Evolutionary conservation across 2,797 vertebrate genomes (phyloP).

Genomic region (Acropternis orthonyx): DNA sequence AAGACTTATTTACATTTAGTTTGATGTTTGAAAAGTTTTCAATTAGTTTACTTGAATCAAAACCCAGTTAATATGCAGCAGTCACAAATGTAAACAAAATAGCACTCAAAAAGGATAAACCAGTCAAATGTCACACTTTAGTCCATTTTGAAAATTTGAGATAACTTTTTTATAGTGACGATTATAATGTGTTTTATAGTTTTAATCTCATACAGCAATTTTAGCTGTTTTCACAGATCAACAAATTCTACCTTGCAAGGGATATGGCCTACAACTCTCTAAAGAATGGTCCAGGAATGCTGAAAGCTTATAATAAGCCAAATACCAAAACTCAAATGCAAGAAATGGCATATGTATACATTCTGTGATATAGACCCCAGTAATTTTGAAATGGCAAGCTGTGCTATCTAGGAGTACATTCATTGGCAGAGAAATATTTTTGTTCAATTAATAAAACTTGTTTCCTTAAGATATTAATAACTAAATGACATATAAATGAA

Average conservation of each 20-base stretch:
- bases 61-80: not conserved
- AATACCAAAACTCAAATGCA: not conserved
- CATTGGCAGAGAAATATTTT: not conserved
- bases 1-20: not conserved
- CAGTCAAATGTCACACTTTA: not conserved
- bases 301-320: not conserved
- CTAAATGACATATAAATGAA: not conserved
- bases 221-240: not conserved
- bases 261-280: not conserved
- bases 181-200: not conserved
- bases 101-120: not conserved
- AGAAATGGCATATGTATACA: not conserved
- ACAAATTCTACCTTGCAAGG: not conserved
- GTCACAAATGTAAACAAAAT: not conserved
- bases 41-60: not conserved
- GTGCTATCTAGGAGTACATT: not conserved
- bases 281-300: not conserved
- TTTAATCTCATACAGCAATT: not conserved
- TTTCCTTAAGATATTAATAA: not conserved
- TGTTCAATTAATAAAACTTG: not conserved
- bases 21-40: not conserved
- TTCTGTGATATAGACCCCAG: not conserved
- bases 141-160: not conserved
- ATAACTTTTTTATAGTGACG: not conserved
- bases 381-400: not conserved